phyloP scores from a whole-genome alignment of 53 echinoderm and acorn worm species.

The Zoroaster sp. region DNA sequence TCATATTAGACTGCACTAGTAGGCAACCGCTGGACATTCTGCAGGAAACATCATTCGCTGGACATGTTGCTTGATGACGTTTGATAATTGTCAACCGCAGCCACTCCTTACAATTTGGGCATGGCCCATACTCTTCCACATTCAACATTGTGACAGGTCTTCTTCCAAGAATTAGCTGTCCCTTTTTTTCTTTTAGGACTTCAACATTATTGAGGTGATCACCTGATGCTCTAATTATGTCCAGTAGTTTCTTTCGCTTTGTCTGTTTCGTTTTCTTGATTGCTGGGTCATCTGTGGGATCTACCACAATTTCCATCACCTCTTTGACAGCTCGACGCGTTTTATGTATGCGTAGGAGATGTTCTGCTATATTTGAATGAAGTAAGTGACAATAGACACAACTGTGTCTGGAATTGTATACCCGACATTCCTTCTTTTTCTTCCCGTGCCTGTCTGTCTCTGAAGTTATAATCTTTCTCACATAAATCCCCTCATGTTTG shows the following conservation, averaged over 20 bases:
- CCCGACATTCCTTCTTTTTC: conserved; percentile 46
- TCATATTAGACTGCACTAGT: conserved; percentile 34
- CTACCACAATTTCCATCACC: not conserved
- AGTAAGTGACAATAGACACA: conserved; percentile 50
- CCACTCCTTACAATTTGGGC: conserved; percentile 65
- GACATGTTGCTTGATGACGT: conserved; percentile 45
- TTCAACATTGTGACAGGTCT: not conserved
- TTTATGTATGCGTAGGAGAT: not conserved
- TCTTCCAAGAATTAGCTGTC: conserved; percentile 27
- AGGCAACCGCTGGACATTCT: conserved; percentile 29
- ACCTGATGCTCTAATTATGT: conserved; percentile 42
- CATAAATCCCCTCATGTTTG: conserved; percentile 2
- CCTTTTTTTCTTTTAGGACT: conserved; percentile 52
- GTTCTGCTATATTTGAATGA: not conserved
- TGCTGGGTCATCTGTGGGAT: not conserved
- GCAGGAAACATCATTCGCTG: not conserved
- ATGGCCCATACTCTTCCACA: conserved; percentile 56
- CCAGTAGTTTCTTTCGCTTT: conserved; percentile 1
- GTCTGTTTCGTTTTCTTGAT: not conserved
- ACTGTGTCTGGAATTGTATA: conserved; percentile 54
- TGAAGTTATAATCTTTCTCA: conserved; percentile 19
- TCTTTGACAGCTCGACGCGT: not conserved
- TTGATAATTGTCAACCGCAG: conserved; percentile 23
- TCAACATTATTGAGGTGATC: conserved; percentile 57
- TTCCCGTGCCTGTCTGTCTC: conserved; percentile 22